Base-by-base conservation (phyloP, 2,797 vertebrate species). In the Pseudocheirus occidentalis region DNA sequence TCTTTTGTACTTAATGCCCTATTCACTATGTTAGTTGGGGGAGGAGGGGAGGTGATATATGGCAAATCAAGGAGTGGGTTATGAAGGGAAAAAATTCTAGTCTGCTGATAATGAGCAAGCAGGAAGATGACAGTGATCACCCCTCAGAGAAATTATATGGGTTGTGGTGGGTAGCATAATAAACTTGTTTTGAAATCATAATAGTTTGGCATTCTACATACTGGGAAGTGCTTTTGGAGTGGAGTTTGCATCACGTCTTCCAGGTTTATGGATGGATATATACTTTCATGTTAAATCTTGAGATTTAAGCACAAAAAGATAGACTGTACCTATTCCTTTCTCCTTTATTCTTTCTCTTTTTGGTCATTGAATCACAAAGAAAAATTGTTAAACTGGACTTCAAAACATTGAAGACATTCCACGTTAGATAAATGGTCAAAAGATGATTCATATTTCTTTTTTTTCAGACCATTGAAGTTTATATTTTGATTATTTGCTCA, bases 291-390 rank as follows among this genome's bases (percentile, higher is more conserved):
- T 93, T 94, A 57, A 90, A 53, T 50, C 34, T 0, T 92, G 52
- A 95, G 24, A 11, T 90, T 94, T 94, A 28, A 87, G 46, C 89
- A 94, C 40, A 92, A 92, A 58, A 66, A 93, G 18, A 29, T 93
- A 57, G 56, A 93, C 2, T 2, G 54, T 54, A 13, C 56, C 2
- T n/a, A 24, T 62, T 56, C 73, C 95, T 95, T 56, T 66, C 53
- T 95, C 24, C 28, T 94, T 56, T 91, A 95, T 95, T 56, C 66
- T 52, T 96, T 50, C 24, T 94, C 52, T 90, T 24, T 13, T 6
- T 73, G 55, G 34, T 11, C 31, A 81, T 57, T 94, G 57, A 93
- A 96, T 96, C 55, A 91, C 34, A 93, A 73, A 91, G 58, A 59
- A 73, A 94, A 95, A 58, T 87, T 40, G 40, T 28, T n/a, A 73